Conservation (phyloP, 2,888 invertebrate genomes). For the Gortyna flavago region DNA sequence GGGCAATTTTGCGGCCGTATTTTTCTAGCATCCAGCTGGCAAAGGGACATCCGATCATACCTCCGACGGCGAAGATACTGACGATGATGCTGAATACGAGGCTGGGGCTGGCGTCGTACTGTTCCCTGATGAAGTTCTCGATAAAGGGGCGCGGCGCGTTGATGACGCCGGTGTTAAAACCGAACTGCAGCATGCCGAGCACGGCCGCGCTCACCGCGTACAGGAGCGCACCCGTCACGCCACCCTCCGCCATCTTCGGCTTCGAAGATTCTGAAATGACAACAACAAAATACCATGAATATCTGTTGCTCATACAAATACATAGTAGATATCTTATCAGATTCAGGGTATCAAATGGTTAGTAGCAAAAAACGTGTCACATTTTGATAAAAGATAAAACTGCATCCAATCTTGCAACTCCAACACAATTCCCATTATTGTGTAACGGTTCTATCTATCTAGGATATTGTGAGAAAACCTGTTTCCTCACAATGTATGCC, state of each 20-base stretch:
- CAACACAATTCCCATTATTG: constrained; percentile 23
- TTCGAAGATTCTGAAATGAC: constrained; percentile 75
- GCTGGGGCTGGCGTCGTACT: constrained; percentile 87
- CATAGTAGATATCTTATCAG: constrained; percentile 45
- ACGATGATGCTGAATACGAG: constrained; percentile 92
- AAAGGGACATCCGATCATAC: constrained; percentile 94
- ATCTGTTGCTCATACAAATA: not conserved
- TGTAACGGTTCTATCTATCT: constrained; percentile 16
- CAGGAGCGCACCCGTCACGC: constrained; percentile 91
- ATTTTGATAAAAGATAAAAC: constrained; percentile 48
- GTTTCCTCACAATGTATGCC: constrained; percentile 13
- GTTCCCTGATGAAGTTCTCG: constrained; percentile 91
- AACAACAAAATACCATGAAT: constrained; percentile 24
- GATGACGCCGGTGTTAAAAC: constrained; percentile 93
- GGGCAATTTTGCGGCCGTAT: constrained; percentile 92
- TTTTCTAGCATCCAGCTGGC: constrained; percentile 93
- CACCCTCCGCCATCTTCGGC: constrained; percentile 81
- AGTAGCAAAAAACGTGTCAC: constrained; percentile 28
- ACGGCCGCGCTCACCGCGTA: constrained; percentile 92
- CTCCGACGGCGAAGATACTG: constrained; percentile 94
- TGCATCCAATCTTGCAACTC: constrained; percentile 36
- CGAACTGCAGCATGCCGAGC: constrained; percentile 93
- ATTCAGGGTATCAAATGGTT: constrained; percentile 16
- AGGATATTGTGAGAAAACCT: constrained; percentile 25
- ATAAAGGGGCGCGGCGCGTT: constrained; percentile 92